Base-by-base conservation (phyloP, 2,888 invertebrate species). In the Folsomia candida region DNA sequence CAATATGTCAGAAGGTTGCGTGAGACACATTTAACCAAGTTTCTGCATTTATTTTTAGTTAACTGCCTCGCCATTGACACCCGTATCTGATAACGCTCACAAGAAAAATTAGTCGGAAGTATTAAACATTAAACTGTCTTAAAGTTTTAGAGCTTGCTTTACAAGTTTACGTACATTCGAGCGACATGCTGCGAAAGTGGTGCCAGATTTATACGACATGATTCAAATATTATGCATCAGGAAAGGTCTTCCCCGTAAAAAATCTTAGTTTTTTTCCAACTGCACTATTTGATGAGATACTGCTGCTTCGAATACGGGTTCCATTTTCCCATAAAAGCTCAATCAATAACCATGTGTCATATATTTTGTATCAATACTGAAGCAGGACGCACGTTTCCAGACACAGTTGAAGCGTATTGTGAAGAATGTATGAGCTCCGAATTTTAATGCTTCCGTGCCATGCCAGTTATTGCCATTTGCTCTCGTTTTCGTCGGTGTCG, bases 361-460 rank as follows among this genome's bases (percentile, higher is more conserved):
- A 54, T 54, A 54, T 54, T 54, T 54, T 54, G 54, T 20, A 54
- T 54, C 54, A 54, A 54, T 54, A 54, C 54, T 14, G 54, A 14
- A 54, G 11, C n/a, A 4, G 11, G 6, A 37, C 6, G 4, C 6
- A 14, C 14, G 37, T 37, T 4, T 4, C 37, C 37, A 37, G 14
- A 14, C 37, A 37, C 37, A 14, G 4, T 37, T 4, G 6, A 37
- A 37, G 14, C 37, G 37, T 37, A 37, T 37, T 37, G 37, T 37
- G 37, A 14, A 37, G 14, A 14, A 37, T 37, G 37, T 37, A 37
- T 37, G 37, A 37, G 37, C 37, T 37, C 14, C 37, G 37, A 37
- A 37, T 37, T 37, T 37, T 37, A 37, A 37, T 37, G 37, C 37
- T 14, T 9, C 14, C 37, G 37, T 37, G 4, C 37, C 37, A 14